Evolutionary conservation across 2,888 invertebrate genomes (phyloP), one percentile per base, ranked within the genome.

Genomic region (Bursaphelenchus okinawaensis): DNA sequence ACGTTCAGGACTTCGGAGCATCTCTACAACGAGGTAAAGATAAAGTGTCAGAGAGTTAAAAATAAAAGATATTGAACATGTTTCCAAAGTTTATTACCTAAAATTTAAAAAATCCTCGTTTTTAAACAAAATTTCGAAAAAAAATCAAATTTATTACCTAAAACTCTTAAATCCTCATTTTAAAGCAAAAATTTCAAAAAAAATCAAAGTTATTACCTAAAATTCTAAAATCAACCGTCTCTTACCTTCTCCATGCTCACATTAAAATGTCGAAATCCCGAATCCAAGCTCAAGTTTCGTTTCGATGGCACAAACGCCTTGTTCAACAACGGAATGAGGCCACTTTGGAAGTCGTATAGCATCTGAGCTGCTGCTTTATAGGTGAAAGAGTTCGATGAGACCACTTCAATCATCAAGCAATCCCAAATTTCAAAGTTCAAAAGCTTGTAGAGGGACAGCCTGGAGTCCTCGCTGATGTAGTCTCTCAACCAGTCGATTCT

Each of bases 361-460:
- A 72, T 66, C 57, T 72, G 72, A 9, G 70, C 65, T 1, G 72
- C 72, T 12, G 74, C 72, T 6, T 62, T 65, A 27, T 66, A 52
- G 67, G 62, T 74, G 55, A 72, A 72, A 16, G 65, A 24, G 19
- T 65, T 75, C 28, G 59, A 52, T 22, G 40, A 12, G 26, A 72
- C 57, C 26, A 73, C 63, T 8, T 57, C 52, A 7, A 56, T 55
- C 26, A 64, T 61, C 16, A 72, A 26, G 3, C 60, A 60, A 24
- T 55, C 55, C 72, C 75, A 75, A 19, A 72, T 29, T 55, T 65
- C 68, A 27, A 68, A 52, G 57, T 75, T 73, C 9, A 64, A 62
- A 50, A 72, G 57, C 29, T 72, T 57, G 60, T 63, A 70, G 20
- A 72, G 26, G 3, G 69, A 66, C 22, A 69, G 58, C 7, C 69